phyloP scores from a whole-genome alignment of 2,113 vertebrate species.

The Burhinus oedicnemus region DNA sequence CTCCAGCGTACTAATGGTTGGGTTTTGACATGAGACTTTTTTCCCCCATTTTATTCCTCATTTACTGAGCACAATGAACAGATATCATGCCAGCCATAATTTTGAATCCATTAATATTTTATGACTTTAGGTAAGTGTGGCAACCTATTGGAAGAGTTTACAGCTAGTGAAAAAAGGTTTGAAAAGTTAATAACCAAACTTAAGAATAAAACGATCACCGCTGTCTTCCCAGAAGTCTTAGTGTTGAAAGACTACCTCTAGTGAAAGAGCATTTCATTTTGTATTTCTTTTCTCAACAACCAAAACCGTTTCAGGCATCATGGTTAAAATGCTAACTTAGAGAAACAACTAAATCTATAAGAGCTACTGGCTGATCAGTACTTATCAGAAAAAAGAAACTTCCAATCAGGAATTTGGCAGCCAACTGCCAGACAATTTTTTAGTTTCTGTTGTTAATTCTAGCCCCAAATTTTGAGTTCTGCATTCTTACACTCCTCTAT shows the following conservation, averaged over 20 bases:
- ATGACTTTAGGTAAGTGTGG: not conserved
- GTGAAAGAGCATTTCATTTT: not conserved
- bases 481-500: not conserved
- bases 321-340: not conserved
- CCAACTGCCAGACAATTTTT: not conserved
- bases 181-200: not conserved
- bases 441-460: not conserved
- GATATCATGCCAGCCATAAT: not conserved
- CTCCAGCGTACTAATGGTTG: not conserved
- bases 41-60: not conserved
- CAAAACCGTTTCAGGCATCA: not conserved
- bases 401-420: not conserved
- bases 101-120: not conserved
- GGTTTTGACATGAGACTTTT: not conserved
- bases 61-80: not conserved
- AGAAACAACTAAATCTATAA: not conserved
- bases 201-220: not conserved
- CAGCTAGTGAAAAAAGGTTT: not conserved
- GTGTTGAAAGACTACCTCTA: not conserved
- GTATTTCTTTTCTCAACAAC: not conserved
- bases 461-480: not conserved
- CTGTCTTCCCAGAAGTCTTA: not conserved
- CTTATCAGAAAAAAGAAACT: not conserved
- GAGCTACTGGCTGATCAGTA: not conserved
- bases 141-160: not conserved